phyloP scores from a whole-genome alignment of 2,113 vertebrate genomes.

The Equus przewalskii region DNA sequence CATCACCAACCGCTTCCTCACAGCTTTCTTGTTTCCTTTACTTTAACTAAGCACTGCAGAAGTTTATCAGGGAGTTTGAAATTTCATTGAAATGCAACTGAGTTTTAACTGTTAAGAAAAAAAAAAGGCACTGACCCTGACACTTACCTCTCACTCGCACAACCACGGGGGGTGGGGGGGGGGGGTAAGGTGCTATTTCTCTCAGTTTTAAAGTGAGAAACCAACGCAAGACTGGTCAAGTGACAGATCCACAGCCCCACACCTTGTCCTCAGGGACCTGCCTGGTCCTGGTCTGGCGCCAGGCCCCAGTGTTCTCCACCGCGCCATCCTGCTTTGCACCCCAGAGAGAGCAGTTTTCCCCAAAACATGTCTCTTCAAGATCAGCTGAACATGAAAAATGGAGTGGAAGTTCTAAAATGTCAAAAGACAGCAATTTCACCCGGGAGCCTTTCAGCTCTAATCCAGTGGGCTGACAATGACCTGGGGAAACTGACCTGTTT shows the following conservation, averaged over 20 bases:
- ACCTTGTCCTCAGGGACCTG: rapidly evolving
- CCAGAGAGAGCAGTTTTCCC: background rate
- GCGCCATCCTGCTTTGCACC: no score
- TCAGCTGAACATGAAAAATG: background rate
- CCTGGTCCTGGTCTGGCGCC: background rate
- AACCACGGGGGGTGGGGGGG: no score
- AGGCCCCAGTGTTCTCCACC: rapidly evolving
- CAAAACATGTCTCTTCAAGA: background rate
- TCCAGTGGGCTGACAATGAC: rapidly evolving
- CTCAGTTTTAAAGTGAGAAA: background rate
- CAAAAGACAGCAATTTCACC: background rate
- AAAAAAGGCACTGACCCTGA: background rate
- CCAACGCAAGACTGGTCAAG: background rate
- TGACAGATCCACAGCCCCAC: rapidly evolving
- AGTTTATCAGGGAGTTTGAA: conserved; percentile 64
- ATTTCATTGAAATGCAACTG: conserved; percentile 22
- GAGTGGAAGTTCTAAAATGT: background rate
- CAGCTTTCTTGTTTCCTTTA: conserved; percentile 28
- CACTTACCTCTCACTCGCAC: rapidly evolving
- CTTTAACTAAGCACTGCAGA: conserved; percentile 40
- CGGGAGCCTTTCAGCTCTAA: background rate
- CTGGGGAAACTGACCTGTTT: background rate
- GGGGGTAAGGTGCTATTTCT: background rate
- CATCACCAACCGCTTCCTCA: conserved; percentile 71
- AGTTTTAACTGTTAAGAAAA: conserved; percentile 8